Conservation (phyloP, 2,113 vertebrate genomes). For the Antigone vipio region DNA sequence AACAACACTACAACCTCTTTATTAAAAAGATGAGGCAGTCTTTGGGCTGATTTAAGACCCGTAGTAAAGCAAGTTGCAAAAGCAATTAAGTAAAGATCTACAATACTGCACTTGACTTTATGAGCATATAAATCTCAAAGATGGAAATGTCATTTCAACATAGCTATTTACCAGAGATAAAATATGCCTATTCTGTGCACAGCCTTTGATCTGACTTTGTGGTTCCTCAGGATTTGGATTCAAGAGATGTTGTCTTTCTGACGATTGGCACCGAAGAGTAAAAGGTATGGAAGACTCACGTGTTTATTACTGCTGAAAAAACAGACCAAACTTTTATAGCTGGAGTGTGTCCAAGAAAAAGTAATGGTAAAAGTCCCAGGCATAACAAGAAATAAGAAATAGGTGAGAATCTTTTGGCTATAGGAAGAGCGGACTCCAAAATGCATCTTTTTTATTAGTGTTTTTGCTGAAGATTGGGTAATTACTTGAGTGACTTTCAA, state of each 20-base stretch:
- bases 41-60: not conserved
- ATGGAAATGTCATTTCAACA: not conserved
- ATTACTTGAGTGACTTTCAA: not conserved
- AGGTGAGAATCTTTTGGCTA: not conserved
- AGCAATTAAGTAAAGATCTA: not conserved
- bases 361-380: not conserved
- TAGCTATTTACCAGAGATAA: not conserved
- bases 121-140: constrained; percentile 2
- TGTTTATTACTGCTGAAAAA: not conserved
- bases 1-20: not conserved
- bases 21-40: not conserved
- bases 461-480: not conserved
- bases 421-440: not conserved
- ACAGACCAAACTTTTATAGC: not conserved
- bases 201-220: not conserved
- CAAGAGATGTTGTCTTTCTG: not conserved
- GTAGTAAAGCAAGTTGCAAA: constrained; percentile 15
- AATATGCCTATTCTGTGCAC: not conserved
- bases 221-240: not conserved
- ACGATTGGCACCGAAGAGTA: not conserved
- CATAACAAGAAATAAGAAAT: not conserved
- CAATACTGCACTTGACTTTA: not conserved
- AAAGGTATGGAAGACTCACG: not conserved
- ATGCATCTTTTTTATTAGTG: not conserved
- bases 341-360: not conserved